These are phyloP conservation scores for Hirundo rustica DNA, from an alignment of 2,797 vertebrate genomes.

Conservation along the genomic window DNA sequence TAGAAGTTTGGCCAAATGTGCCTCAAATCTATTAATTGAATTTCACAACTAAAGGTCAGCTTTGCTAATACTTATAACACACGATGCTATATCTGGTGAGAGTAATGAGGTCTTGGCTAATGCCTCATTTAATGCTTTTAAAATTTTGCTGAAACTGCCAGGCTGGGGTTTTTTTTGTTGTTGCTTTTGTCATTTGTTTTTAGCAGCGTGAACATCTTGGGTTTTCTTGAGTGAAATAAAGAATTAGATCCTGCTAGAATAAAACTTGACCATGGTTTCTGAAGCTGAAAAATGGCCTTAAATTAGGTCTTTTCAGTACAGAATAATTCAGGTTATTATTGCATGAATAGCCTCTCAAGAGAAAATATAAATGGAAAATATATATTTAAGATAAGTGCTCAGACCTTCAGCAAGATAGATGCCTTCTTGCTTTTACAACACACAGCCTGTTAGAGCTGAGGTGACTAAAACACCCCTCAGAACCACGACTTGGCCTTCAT, in stretches of 20 bases:
- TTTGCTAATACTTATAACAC: neutral
- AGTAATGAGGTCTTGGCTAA: neutral
- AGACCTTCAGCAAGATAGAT: neutral
- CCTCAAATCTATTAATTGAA: neutral
- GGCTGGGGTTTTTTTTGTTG: neutral
- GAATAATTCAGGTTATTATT: neutral
- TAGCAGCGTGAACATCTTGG: neutral
- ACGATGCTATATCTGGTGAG: neutral
- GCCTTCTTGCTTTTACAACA: neutral
- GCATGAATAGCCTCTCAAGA: neutral
- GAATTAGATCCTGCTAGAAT: neutral
- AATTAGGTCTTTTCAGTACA: neutral
- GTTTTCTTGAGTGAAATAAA: neutral
- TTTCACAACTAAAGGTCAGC: neutral
- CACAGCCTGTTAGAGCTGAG: neutral
- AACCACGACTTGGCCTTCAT: neutral
- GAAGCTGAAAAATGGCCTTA: neutral
- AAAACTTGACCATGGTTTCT: neutral
- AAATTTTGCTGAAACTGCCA: neutral
- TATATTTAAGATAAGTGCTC: neutral
- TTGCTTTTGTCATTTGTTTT: neutral
- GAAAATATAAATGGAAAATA: neutral
- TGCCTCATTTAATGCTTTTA: neutral
- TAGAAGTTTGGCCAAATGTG: neutral
- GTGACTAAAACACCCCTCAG: neutral